Evolutionary conservation across 1,140 invertebrate species (phyloP).

Genomic region (Rhyacophila brunnea): DNA sequence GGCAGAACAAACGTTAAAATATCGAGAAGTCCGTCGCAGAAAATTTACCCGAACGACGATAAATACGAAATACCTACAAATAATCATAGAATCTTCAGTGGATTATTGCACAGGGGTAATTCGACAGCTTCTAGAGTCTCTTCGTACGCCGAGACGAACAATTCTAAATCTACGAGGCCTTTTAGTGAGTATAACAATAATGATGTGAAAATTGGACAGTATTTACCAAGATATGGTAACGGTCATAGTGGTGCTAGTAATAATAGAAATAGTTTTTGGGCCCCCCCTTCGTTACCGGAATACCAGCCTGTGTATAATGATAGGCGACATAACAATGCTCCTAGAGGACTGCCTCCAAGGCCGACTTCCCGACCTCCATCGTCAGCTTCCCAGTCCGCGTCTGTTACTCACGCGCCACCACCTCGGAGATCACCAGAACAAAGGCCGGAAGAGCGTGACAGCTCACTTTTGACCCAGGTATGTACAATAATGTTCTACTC

Average conservation of each 20-base stretch:
- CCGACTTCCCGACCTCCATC: slow-evolving; percentile 12
- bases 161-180: slow-evolving; percentile 38
- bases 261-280: slow-evolving; percentile 32
- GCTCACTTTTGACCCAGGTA: slow-evolving; percentile 49
- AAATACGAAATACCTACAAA: slow-evolving; percentile 13
- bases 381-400: not conserved
- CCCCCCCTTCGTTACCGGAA: slow-evolving; percentile 8
- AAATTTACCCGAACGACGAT: slow-evolving; percentile 19
- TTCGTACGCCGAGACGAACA: slow-evolving; percentile 17
- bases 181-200: slow-evolving; percentile 46
- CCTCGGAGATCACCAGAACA: slow-evolving; percentile 35
- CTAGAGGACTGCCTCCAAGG: slow-evolving; percentile 25
- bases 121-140: slow-evolving; percentile 33
- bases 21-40: slow-evolving; percentile 39
- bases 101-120: slow-evolving; percentile 21
- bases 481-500: not conserved
- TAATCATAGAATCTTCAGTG: slow-evolving; percentile 18
- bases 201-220: slow-evolving; percentile 30
- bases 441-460: slow-evolving; percentile 50
- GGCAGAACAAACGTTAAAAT: slow-evolving; percentile 41
- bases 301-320: slow-evolving; percentile 30
- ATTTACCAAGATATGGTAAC: slow-evolving; percentile 27
- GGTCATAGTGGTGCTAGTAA: slow-evolving; percentile 8
- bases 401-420: slow-evolving; percentile 42
- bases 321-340: slow-evolving; percentile 2